These are phyloP conservation scores for Anarsia innoxiella DNA, from an alignment of 2,888 invertebrate species.

Conservation along the genomic window DNA sequence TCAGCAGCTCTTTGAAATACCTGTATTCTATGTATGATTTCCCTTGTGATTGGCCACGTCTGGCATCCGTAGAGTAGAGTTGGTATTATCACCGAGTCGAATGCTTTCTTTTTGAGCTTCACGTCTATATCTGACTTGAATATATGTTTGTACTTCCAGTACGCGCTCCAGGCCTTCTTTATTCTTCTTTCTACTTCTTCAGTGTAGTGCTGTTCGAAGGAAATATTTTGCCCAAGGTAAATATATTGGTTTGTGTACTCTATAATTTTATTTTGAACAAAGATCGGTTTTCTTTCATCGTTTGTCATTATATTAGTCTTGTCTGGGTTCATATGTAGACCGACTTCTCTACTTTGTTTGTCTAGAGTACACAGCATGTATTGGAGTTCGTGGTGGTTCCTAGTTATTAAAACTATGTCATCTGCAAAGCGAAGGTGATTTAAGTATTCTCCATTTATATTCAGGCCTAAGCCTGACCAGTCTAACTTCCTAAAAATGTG, in stretches of 20 bases:
- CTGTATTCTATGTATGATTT: neutral
- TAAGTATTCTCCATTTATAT: neutral
- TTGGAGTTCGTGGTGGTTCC: neutral
- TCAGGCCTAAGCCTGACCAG: too few relatives aligned
- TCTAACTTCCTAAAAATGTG: too few relatives aligned
- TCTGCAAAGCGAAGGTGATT: conserved; percentile 7
- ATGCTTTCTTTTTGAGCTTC: neutral
- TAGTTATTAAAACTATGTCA: neutral
- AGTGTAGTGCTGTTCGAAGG: conserved; percentile 8
- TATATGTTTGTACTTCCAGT: conserved; percentile 6
- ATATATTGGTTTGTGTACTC: conserved; percentile 12
- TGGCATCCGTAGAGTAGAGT: neutral
- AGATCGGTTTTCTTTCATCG: neutral
- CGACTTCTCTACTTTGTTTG: too few relatives aligned
- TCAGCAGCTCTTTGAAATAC: neutral
- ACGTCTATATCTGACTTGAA: conserved; percentile 10
- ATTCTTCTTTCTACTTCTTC: conserved; percentile 16
- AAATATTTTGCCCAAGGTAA: conserved; percentile 16
- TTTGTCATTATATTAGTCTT: conserved; percentile 7
- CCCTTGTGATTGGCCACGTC: neutral
- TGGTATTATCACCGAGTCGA: neutral
- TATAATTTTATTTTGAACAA: conserved; percentile 5
- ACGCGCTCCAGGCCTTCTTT: conserved; percentile 14
- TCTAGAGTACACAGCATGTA: conserved; percentile 2
- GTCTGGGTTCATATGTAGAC: too few relatives aligned